Conservation (phyloP, 2,888 invertebrate genomes). For the Epinotia brunnichana region DNA sequence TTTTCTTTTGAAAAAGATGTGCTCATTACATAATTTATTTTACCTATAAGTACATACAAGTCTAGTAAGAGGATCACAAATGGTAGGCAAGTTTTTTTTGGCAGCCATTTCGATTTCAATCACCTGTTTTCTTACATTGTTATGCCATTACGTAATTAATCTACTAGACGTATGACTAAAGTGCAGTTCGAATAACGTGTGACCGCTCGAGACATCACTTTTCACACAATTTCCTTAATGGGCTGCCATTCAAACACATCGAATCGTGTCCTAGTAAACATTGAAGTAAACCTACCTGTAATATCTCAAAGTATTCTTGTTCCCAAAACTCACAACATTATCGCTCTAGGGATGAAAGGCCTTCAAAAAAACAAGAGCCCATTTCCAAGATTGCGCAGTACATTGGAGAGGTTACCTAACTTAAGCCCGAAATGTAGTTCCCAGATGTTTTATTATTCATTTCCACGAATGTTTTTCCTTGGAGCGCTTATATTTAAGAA, state of each 20-base stretch:
- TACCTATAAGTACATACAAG: too few species aligned
- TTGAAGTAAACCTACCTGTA: neutral
- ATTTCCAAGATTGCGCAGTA: neutral
- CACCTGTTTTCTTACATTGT: too few species aligned
- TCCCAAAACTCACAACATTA: neutral
- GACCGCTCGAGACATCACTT: neutral
- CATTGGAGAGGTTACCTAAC: neutral
- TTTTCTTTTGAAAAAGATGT: too few species aligned
- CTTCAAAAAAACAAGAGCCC: neutral
- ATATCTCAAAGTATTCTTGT: neutral
- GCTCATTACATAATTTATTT: too few species aligned
- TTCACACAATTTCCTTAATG: too few species aligned
- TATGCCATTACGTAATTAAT: too few species aligned
- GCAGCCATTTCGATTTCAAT: too few species aligned
- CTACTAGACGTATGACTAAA: neutral
- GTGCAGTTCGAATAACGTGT: neutral
- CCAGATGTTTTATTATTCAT: neutral
- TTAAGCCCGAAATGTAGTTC: neutral
- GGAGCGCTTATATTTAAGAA: neutral
- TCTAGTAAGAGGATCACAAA: too few species aligned
- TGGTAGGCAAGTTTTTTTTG: too few species aligned
- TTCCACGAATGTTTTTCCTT: neutral
- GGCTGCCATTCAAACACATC: neutral
- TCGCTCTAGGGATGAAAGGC: neutral
- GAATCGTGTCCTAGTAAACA: neutral